Base-by-base conservation (phyloP, 1,140 invertebrate genomes). In the Drosophila azteca region DNA sequence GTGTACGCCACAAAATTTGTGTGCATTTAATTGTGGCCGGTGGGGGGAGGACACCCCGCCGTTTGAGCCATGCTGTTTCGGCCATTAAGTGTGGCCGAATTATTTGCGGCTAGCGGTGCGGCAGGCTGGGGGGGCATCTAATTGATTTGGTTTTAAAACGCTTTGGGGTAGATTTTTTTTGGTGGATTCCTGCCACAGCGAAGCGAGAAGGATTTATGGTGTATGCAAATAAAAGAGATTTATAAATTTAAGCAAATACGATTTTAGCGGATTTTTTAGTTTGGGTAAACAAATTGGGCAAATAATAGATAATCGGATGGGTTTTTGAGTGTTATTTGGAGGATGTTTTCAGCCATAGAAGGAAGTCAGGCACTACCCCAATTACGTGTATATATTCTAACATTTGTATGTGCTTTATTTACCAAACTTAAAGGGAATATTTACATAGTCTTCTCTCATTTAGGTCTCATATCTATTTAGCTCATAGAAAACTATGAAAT, bases 11-110 rank as follows among this genome's bases (percentile, higher is more conserved):
- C 82, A 71, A 58, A 78, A 87, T 85, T 87, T 88, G 82, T 78
- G 83, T 79, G 70, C 64, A 52, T 82, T 87, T 87, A 87, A 87
- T 87, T 87, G 83, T 88, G 83, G 78, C 53, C 52, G 43, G 31
- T n/a, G 17, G 17, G 1, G 17, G 17, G 17, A 1, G 17, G 17
- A 20, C 50, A 46, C 45, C 59, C 24, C 24, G 5, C 24, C 44
- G 35, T 73, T 48, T 45, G 35, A 49, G 48, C 70, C 75, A 65
- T 22, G 50, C 50, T 29, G 55, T 46, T 60, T 39, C 43, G 70
- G 43, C 59, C 60, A 84, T 84, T 84, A 77, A 77, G 63, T 60
- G 24, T 53, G 45, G 64, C 46, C 59, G 65, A 79, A 79, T 70
- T 65, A 39, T 65, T 79, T 59, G 62, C 45, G 76, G 66, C 41